Percentiles rank a stretch among this genome's conserved stretches.
phyloP scores from a whole-genome alignment of 1,140 invertebrate species.

The Melanaphis sacchari region DNA sequence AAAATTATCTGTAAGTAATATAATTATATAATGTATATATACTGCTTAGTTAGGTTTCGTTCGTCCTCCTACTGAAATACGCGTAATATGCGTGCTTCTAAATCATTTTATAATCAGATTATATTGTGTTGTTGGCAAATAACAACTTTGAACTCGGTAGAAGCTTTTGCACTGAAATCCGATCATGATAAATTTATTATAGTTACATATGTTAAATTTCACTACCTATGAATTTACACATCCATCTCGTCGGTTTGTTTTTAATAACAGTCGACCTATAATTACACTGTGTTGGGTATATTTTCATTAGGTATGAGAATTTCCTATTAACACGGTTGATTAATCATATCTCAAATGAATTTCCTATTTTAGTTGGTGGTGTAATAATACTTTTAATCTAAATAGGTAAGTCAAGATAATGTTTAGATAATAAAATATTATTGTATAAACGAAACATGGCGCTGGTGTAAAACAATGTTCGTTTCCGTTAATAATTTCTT shows the following conservation, averaged over 20 bases:
- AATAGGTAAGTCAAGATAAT: too few species aligned
- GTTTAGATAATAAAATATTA: too few species aligned
- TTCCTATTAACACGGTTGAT: background rate
- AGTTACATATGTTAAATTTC: background rate
- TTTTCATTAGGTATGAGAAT: background rate
- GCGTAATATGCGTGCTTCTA: background rate
- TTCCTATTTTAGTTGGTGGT: background rate
- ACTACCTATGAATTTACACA: background rate
- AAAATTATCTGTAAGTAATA: background rate
- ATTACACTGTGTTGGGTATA: too few species aligned
- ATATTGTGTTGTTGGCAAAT: background rate
- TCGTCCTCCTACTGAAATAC: background rate
- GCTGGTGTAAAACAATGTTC: background rate
- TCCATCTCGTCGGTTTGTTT: background rate
- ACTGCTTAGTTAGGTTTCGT: background rate
- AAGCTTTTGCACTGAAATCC: background rate
- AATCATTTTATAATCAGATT: background rate
- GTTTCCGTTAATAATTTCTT: background rate
- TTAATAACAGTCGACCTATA: background rate
- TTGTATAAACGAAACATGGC: background rate
- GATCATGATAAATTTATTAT: background rate
- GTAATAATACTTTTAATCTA: background rate
- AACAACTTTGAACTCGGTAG: background rate
- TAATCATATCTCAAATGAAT: background rate
- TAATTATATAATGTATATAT: background rate